Evolutionary conservation across 2,888 invertebrate species (phyloP).

Genomic region (Incurvaria masculella): DNA sequence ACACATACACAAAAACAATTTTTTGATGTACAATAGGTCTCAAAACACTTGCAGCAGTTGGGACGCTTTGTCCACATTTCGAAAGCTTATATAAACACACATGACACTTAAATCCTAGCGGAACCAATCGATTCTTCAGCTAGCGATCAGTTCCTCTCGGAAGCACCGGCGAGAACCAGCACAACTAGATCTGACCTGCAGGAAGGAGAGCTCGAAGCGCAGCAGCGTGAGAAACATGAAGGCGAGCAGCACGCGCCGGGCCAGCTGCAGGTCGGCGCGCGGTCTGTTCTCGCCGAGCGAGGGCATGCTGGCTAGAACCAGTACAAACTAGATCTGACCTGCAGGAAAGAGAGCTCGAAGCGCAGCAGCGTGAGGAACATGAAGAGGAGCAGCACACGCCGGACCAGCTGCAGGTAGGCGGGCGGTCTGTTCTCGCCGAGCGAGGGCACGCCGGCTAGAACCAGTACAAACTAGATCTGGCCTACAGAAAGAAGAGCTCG

Average conservation of each 20-base stretch:
- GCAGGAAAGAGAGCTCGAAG: conserved; percentile 87
- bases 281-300: conserved; percentile 93
- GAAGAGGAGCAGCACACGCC: conserved; percentile 92
- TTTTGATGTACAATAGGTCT: no score
- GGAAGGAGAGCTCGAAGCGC: conserved; percentile 86
- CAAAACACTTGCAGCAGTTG: no score
- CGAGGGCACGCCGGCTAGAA: conserved; percentile 92
- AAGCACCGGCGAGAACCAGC: no score
- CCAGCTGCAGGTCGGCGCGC: conserved; percentile 93
- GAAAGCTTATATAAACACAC: no score
- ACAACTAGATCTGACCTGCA: conserved; percentile 81
- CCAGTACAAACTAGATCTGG: no score
- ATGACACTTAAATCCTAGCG: no score
- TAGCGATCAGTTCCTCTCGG: no score
- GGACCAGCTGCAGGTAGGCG: conserved; percentile 93
- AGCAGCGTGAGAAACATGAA: conserved; percentile 99
- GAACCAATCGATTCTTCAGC: no score
- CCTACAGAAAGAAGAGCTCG: no score
- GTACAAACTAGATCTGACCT: no score
- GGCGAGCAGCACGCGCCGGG: conserved; percentile 91
- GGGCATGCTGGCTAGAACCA: conserved; percentile 96
- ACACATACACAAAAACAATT: no score
- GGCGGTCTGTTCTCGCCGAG: conserved; percentile 96
- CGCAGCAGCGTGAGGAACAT: conserved; percentile 98
- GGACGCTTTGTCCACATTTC: no score